Evolutionary conservation across 2,888 invertebrate species (phyloP).

Genomic region (Lagria hirta): DNA sequence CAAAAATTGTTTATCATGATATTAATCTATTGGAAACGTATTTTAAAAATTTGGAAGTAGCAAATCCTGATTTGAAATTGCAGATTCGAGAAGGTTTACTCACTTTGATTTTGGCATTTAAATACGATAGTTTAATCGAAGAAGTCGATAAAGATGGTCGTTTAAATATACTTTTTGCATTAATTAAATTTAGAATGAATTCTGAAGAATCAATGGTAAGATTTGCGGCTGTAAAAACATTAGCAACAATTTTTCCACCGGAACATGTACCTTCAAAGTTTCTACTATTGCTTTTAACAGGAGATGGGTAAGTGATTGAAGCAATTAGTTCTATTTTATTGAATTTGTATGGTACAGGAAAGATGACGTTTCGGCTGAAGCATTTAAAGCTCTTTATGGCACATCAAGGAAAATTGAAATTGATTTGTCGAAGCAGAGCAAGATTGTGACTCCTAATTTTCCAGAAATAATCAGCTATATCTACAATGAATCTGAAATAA

Average conservation of each 20-base stretch:
- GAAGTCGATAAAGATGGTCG: slow-evolving; percentile 49
- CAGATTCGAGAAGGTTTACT: slow-evolving; percentile 51
- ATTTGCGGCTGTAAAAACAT: slow-evolving; percentile 80
- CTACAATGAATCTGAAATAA: slow-evolving; percentile 65
- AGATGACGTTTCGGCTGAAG: slow-evolving; percentile 74
- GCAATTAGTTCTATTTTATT: background rate
- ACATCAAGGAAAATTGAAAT: slow-evolving; percentile 62
- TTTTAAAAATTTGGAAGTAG: slow-evolving; percentile 56
- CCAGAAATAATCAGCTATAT: slow-evolving; percentile 71
- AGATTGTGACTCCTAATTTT: slow-evolving; percentile 69
- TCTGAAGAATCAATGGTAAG: slow-evolving; percentile 77
- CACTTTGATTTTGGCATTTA: slow-evolving; percentile 48
- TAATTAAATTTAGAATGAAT: slow-evolving; percentile 73
- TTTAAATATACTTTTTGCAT: slow-evolving; percentile 54
- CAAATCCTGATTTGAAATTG: slow-evolving; percentile 49
- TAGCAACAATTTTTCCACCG: slow-evolving; percentile 78
- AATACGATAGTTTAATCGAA: slow-evolving; percentile 45
- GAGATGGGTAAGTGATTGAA: slow-evolving; percentile 70
- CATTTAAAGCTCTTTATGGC: slow-evolving; percentile 73
- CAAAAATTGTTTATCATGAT: slow-evolving; percentile 68
- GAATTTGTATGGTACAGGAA: slow-evolving; percentile 57
- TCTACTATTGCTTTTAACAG: slow-evolving; percentile 77
- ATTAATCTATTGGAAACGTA: slow-evolving; percentile 60
- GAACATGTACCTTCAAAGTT: slow-evolving; percentile 82
- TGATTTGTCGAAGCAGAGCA: slow-evolving; percentile 45